Evolutionary conservation across 2,888 invertebrate genomes (phyloP).

Genomic region (Euspilapteryx auroguttella): DNA sequence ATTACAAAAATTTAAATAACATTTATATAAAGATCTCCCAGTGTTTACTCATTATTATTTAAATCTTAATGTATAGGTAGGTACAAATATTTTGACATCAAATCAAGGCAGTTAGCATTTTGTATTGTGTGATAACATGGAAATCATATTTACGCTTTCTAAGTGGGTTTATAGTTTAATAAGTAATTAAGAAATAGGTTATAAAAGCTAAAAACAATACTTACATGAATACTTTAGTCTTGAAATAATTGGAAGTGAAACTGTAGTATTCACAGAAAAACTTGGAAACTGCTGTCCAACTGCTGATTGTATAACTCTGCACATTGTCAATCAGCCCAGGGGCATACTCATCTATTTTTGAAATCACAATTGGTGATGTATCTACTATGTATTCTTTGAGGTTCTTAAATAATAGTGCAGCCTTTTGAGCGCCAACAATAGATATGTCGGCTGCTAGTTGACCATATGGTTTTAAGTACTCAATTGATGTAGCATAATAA

Average conservation of each 20-base stretch:
- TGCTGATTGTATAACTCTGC: conserved; percentile 43
- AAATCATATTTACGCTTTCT: background rate
- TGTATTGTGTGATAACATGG: background rate
- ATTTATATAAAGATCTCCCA: no score
- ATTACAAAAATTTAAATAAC: no score
- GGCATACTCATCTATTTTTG: conserved; percentile 67
- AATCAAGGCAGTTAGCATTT: no score
- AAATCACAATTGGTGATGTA: conserved; percentile 44
- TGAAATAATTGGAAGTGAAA: conserved; percentile 63
- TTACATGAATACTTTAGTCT: conserved; percentile 79
- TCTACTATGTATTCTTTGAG: conserved; percentile 46
- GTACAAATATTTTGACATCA: no score
- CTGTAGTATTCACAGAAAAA: conserved; percentile 53
- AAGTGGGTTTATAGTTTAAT: background rate
- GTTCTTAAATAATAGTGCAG: conserved; percentile 44
- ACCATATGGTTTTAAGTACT: conserved; percentile 63
- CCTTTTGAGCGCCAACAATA: conserved; percentile 54
- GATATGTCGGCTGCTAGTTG: conserved; percentile 63
- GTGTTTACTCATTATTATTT: no score
- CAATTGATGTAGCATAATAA: conserved; percentile 59
- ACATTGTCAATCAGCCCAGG: conserved; percentile 71
- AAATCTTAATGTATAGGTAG: no score
- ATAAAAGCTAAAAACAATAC: no score
- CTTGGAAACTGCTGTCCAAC: conserved; percentile 42
- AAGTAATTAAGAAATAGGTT: no score